Evolutionary conservation across 1,140 invertebrate species (phyloP), one percentile per base, ranked within the genome.

Genomic region (Bilobella aurantiaca): DNA sequence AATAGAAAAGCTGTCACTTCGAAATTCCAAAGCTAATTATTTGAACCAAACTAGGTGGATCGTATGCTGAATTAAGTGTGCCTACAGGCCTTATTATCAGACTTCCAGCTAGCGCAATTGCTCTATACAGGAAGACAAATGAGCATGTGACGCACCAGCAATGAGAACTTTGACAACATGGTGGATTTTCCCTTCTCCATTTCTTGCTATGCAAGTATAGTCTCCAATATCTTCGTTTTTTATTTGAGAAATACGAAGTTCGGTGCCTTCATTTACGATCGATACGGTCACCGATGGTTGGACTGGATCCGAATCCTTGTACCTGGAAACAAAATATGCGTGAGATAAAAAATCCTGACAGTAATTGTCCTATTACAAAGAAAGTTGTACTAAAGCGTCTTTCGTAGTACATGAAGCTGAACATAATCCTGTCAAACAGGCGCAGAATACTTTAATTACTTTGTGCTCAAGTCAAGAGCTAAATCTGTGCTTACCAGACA

Each of bases 151-250:
- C 80, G 85, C 84, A 83, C 93, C 93, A 75, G 93, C 93, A 76
- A 96, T 91, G 75, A 96, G 91, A 74, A 97, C 89, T 76, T 93
- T 86, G 58, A 93, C 91, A 32, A 89, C 93, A 78, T 96, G 91
- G 74, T 89, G 91, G 67, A 95, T 90, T 78, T 92, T 89, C 29
- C 93, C 93, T 80, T 96, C 91, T 69, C 89, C 88, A 80, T 97
- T 98, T 66, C 88, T 83, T 68, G 93, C 93, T 72, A 92, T 89
- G 81, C 93, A 96, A 62, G 88, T 91, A 77, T 96, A 97, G 78
- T 95, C 91, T 21, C 93, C 93, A 69, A 96, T 94, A 76, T 97
- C 93, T 73, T 91, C 87, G 76, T 88, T 87, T 70, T 90, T 84
- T 74, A 96, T 89, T 76, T 88, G 91, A 68, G 86, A 87, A 76